These are phyloP conservation scores for Cyanocitta stelleri DNA, from an alignment of 2,113 vertebrate genomes.

Conservation along the genomic window DNA sequence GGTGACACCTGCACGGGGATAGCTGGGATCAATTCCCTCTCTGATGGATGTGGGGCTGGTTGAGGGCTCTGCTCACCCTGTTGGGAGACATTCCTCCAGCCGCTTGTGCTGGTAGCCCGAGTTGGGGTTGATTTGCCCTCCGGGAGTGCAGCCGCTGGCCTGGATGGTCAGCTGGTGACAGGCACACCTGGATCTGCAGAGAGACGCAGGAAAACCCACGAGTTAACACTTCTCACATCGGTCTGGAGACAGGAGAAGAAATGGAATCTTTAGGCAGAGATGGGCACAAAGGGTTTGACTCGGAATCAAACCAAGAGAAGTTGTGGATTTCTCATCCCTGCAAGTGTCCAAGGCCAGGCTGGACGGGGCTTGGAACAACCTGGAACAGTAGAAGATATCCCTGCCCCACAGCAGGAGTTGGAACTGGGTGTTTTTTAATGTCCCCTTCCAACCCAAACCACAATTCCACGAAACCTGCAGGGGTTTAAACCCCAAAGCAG, in stretches of 20 bases:
- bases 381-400: not conserved
- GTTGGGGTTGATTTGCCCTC: constrained; percentile 83
- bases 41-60: fast-evolving
- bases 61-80: constrained; percentile 78
- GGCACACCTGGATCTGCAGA: constrained; percentile 85
- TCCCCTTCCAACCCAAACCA: not conserved
- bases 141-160: constrained; percentile 91
- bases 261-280: fast-evolving
- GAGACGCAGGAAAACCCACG: not conserved
- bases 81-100: constrained; percentile 93
- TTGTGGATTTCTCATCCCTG: not conserved
- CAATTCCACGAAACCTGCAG: fast-evolving
- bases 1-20: fast-evolving
- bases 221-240: fast-evolving
- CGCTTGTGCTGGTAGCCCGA: constrained; percentile 90
- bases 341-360: fast-evolving
- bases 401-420: fast-evolving
- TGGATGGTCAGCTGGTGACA: constrained; percentile 95
- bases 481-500: not conserved
- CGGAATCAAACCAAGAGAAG: not conserved
- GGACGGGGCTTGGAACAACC: not conserved
- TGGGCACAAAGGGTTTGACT: fast-evolving
- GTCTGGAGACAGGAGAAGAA: not conserved
- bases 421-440: fast-evolving
- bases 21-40: not conserved